phyloP scores from a whole-genome alignment of 2,888 invertebrate species.

The Acrobasis consociella region DNA sequence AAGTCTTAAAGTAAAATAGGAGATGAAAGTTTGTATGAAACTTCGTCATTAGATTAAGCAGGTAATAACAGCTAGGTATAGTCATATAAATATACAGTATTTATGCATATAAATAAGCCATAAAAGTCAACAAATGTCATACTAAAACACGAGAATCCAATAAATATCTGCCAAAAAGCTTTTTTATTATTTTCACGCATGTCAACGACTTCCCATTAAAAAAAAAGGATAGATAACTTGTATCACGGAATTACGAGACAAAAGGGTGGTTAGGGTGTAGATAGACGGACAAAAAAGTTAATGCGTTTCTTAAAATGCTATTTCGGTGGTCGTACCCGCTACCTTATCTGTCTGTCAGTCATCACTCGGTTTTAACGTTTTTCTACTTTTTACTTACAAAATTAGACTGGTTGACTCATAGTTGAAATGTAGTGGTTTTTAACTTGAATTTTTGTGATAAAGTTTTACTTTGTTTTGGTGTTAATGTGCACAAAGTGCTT shows the following conservation, averaged over 20 bases:
- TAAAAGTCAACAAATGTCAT: background rate
- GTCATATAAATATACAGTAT: no score
- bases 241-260: constrained; percentile 37
- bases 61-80: no score
- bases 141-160: constrained; percentile 1
- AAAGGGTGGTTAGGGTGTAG: constrained; percentile 37
- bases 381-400: constrained; percentile 37
- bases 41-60: no score
- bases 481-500: background rate
- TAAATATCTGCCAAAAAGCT: constrained; percentile 9
- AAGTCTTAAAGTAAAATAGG: no score
- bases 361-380: constrained; percentile 56
- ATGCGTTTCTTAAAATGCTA: constrained; percentile 66
- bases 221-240: constrained; percentile 30
- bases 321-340: constrained; percentile 60
- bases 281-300: constrained; percentile 56
- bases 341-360: constrained; percentile 71
- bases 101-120: no score
- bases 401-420: constrained; percentile 40
- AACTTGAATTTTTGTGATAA: constrained; percentile 3
- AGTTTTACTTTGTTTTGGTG: background rate
- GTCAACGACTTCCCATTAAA: constrained; percentile 13
- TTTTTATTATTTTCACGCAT: constrained; percentile 1
- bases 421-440: constrained; percentile 36
- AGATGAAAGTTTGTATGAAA: no score